Evolutionary conservation across 2,113 vertebrate species (phyloP), one percentile per base, ranked within the genome.

Genomic region (Odobenus rosmarus): DNA sequence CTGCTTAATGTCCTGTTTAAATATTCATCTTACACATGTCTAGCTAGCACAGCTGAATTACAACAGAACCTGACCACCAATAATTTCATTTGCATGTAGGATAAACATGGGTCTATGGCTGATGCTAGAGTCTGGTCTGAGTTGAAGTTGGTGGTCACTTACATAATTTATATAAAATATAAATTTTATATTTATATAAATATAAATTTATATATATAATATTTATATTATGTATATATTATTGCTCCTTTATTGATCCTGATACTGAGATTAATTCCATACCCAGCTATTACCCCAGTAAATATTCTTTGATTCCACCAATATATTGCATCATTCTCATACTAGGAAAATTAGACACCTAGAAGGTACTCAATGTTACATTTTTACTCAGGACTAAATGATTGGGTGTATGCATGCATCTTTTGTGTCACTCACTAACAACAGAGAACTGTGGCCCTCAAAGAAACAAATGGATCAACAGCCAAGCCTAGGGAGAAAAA

Each of bases 11-110:
- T 62, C 72, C 83, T 97, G 21, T 93, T 97, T 83, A 97, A 90
- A 93, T 93, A 96, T 76, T 96, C 74, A 95, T 97, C 97, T 95
- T 93, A 79, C 92, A 61, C n/a, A 88, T 95, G 76, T 96, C 83
- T 90, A 62, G 36, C 72, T 81, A 92, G 79, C 46, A 74, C 57
- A 93, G 51, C 55, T 92, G 79, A 96, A 80, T 96, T 84, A 87
- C 49, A 95, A 33, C 42, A 89, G 69, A 82, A n/a, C 5, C 67
- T 76, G 55, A 86, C 28, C 51, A 72, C 51, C 61, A 59, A 12
- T 93, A 59, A 88, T 61, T 95, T 91, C 59, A 39, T 95, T 97
- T 96, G 36, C 51, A 77, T 85, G 62, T 88, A 87, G 94, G 69
- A 86, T 42, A 18, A 94, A 72, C 46, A 89, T 2, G 9, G 31